A percentile compares a stretch with the other conserved stretches of the same genome.
These are phyloP conservation scores for Oxycera nigricornis DNA, from an alignment of 2,888 invertebrate genomes.

Conservation along the genomic window DNA sequence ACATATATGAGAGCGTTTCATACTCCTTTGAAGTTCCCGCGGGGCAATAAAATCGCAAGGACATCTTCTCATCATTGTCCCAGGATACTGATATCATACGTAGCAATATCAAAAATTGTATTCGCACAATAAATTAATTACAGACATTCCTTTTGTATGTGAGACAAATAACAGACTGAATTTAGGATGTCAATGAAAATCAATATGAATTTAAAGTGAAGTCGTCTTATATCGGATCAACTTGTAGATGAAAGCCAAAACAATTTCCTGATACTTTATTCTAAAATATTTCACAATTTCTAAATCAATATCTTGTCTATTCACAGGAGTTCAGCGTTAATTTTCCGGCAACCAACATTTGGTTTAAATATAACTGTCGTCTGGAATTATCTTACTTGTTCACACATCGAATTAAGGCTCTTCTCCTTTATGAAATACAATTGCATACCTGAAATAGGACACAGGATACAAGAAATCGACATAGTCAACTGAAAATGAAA, in stretches of 20 bases:
- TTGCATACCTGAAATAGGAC: neutral
- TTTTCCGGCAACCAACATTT: no score
- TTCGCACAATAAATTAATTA: conserved; percentile 47
- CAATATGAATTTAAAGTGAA: neutral
- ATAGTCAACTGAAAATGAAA: neutral
- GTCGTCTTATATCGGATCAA: no score
- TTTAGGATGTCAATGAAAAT: neutral
- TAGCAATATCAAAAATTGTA: conserved; percentile 19
- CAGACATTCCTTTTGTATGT: conserved; percentile 43
- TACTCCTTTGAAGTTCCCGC: conserved; percentile 32
- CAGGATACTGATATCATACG: conserved; percentile 1
- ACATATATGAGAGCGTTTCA: conserved; percentile 16
- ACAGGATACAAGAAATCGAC: conserved; percentile 23
- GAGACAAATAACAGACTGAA: conserved; percentile 37
- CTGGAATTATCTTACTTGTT: no score
- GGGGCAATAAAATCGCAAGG: conserved; percentile 39
- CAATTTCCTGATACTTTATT: no score
- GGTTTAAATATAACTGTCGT: no score
- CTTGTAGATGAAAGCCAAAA: no score
- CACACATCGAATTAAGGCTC: no score
- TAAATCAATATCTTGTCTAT: no score
- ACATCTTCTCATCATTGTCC: conserved; percentile 32
- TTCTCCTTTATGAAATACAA: no score
- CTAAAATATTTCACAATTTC: no score
- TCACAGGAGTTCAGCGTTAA: no score